A percentile compares a stretch with the other conserved stretches of the same genome.
Evolutionary conservation across 92 coral and sea anemone genomes (phyloP).

Genomic region (Actinostola sp.): DNA sequence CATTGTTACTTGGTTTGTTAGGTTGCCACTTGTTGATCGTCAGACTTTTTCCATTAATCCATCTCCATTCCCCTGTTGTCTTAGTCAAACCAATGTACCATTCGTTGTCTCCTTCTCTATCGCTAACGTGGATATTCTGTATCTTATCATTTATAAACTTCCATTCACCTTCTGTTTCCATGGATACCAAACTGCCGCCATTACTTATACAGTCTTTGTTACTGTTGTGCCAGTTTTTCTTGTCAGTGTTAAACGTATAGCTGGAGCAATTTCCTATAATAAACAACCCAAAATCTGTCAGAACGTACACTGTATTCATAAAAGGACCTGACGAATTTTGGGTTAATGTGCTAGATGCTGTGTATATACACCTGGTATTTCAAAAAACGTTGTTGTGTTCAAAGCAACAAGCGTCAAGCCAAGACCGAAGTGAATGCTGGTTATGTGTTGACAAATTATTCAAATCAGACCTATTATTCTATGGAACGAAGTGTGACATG

Average conservation of each 20-base stretch:
- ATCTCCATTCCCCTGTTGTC: conserved; percentile 2
- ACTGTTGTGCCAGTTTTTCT: conserved; percentile 1
- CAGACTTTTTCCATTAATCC: conserved; percentile 1
- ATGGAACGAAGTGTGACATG: too few species aligned
- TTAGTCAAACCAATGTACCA: conserved; percentile 9
- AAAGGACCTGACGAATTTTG: too few species aligned
- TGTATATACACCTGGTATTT: too few species aligned
- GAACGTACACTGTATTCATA: too few species aligned
- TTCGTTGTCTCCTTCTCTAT: neutral
- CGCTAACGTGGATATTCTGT: neutral
- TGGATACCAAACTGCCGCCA: conserved; percentile 3
- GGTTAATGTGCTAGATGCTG: too few species aligned
- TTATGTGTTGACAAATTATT: too few species aligned
- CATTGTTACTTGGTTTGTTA: neutral
- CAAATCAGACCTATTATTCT: too few species aligned
- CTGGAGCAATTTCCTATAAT: too few species aligned
- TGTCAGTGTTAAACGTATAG: conserved; percentile 2
- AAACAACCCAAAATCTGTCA: too few species aligned
- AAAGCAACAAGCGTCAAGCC: too few species aligned
- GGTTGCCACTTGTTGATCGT: conserved; percentile 4
- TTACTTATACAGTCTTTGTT: neutral
- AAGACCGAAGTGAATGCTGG: too few species aligned
- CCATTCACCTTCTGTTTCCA: conserved; percentile 26
- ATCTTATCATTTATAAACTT: conserved; percentile 1
- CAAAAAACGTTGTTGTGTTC: too few species aligned